A percentile compares a stretch with the other conserved stretches of the same genome.
phyloP scores from a whole-genome alignment of 2,797 vertebrate genomes.

The Hirundo rustica region DNA sequence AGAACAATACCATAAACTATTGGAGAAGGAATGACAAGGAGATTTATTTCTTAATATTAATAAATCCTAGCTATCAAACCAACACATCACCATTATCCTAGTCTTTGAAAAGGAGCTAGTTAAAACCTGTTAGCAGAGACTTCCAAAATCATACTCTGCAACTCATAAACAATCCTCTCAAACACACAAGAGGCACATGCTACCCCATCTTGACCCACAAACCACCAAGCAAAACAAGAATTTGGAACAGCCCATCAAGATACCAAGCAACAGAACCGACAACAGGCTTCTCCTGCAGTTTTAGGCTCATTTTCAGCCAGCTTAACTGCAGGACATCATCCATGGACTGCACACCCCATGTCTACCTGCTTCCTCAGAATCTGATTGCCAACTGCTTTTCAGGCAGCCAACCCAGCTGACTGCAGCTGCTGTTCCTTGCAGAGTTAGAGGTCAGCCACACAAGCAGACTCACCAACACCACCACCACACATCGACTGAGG shows the following conservation, averaged over 20 bases:
- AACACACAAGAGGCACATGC: background rate
- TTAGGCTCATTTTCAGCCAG: background rate
- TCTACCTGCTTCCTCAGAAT: background rate
- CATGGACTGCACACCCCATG: too few relatives aligned
- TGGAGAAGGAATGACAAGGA: background rate
- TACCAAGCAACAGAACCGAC: background rate
- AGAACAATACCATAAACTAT: background rate
- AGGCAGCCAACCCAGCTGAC: background rate
- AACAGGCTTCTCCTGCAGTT: background rate
- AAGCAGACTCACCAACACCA: background rate
- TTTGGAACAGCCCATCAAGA: background rate
- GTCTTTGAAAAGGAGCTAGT: background rate
- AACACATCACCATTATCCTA: background rate
- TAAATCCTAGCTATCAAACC: background rate
- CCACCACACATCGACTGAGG: rapidly evolving
- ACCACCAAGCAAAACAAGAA: background rate
- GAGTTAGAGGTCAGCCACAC: background rate
- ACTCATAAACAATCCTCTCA: background rate
- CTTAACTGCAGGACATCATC: background rate
- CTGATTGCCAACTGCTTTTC: background rate
- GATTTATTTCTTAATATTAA: background rate
- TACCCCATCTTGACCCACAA: background rate
- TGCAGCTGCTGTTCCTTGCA: background rate
- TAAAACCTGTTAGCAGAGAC: background rate
- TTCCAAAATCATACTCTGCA: background rate